Evolutionary conservation across 2,888 invertebrate species (phyloP).

Genomic region (Dascillus cervinus): DNA sequence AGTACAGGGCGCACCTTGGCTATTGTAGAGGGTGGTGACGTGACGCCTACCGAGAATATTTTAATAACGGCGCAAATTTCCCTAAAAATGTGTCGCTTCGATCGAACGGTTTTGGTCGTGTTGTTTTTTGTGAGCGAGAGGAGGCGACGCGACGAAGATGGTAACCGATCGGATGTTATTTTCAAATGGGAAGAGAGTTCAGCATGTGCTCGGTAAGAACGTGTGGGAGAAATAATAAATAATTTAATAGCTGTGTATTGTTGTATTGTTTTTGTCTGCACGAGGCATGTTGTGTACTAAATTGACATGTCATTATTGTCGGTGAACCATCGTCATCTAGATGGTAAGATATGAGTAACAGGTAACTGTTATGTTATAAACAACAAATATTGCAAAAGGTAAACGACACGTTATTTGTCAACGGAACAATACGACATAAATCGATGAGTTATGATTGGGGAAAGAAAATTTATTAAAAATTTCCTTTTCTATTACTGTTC

Average conservation of each 20-base stretch:
- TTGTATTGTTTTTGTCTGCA: constrained; percentile 27
- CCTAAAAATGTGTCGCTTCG: too few species aligned
- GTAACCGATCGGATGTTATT: too few species aligned
- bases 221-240: constrained; percentile 20
- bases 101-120: too few species aligned
- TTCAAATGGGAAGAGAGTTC: too few species aligned
- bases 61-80: too few species aligned
- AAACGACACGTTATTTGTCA: constrained; percentile 8
- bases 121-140: too few species aligned
- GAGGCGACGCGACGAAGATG: too few species aligned
- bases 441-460: too few species aligned
- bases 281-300: constrained; percentile 28
- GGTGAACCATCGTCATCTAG: constrained; percentile 14
- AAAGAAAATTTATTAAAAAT: too few species aligned
- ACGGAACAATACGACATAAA: constrained; percentile 5
- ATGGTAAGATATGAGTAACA: constrained; percentile 14
- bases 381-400: constrained; percentile 3
- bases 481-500: too few species aligned
- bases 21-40: constrained; percentile 8
- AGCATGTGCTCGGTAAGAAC: constrained; percentile 17
- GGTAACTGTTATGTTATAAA: constrained; percentile 7
- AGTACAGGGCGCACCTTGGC: constrained; percentile 11
- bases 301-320: constrained; percentile 30
- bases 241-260: constrained; percentile 21
- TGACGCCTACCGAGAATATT: too few species aligned